Percentiles rank a stretch among this genome's conserved stretches.
phyloP scores from a whole-genome alignment of 2,888 invertebrate genomes.

The Glaucopsyche alexis region DNA sequence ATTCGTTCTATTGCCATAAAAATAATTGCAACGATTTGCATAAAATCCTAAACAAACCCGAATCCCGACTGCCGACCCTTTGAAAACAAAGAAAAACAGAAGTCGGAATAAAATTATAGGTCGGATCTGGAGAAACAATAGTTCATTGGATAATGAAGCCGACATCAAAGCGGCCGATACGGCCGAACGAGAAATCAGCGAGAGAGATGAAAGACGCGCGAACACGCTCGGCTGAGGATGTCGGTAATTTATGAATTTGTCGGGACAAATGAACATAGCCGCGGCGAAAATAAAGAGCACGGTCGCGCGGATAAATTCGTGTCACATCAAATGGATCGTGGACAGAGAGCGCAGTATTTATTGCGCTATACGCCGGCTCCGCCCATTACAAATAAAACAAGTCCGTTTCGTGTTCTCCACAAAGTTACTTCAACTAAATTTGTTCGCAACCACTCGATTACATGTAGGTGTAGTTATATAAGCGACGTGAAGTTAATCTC shows the following conservation, averaged over 20 bases:
- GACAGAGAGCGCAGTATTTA: constrained; percentile 68
- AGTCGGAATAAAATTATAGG: constrained; percentile 16
- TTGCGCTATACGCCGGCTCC: constrained; percentile 50
- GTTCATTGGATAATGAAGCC: constrained; percentile 43
- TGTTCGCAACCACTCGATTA: constrained; percentile 38
- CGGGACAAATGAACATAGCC: constrained; percentile 74
- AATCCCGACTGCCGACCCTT: neutral
- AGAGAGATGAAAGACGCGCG: constrained; percentile 69
- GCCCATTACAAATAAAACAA: constrained; percentile 48
- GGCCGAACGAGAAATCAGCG: constrained; percentile 62
- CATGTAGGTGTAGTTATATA: constrained; percentile 36
- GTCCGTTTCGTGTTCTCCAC: constrained; percentile 35
- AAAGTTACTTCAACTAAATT: constrained; percentile 31
- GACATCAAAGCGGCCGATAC: constrained; percentile 71
- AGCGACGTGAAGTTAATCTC: constrained; percentile 32
- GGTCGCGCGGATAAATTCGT: constrained; percentile 75
- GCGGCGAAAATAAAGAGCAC: constrained; percentile 74
- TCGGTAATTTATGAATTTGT: constrained; percentile 80
- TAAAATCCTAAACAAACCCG: neutral
- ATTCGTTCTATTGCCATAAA: neutral
- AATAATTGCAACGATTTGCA: constrained; percentile 17
- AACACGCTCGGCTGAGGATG: constrained; percentile 66
- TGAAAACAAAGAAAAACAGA: constrained; percentile 19
- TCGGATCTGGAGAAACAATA: constrained; percentile 30
- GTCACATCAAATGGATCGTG: constrained; percentile 79